Evolutionary conservation across 2,113 vertebrate species (phyloP).

Genomic region (Cepphus grylle): DNA sequence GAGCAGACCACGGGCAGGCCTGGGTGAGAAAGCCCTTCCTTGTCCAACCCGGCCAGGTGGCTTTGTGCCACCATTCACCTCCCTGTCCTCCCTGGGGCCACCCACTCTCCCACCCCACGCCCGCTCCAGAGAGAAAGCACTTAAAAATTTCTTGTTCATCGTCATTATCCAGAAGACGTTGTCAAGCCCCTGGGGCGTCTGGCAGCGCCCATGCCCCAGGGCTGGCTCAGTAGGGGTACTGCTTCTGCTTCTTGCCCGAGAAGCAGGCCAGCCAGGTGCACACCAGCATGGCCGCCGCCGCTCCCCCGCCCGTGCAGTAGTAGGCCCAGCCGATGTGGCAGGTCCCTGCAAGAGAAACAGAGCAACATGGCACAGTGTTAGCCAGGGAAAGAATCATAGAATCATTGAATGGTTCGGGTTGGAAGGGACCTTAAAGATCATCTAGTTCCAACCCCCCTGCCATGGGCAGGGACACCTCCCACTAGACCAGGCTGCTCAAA

Average conservation of each 20-base stretch:
- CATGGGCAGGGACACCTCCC: neutral
- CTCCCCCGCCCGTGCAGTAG: slow-evolving; percentile 91
- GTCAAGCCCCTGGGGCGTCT: neutral
- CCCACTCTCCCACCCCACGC: neutral
- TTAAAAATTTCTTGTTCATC: neutral
- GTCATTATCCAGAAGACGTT: neutral
- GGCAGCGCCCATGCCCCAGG: rapidly evolving
- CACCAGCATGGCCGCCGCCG: slow-evolving; percentile 84
- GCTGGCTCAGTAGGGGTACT: slow-evolving; percentile 87
- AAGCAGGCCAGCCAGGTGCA: slow-evolving; percentile 97
- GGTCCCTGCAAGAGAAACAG: slow-evolving; percentile 76
- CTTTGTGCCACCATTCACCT: neutral
- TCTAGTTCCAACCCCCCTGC: neutral
- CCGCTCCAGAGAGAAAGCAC: neutral
- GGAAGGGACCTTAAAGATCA: neutral
- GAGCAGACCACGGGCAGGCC: neutral
- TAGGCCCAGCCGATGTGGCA: slow-evolving; percentile 97
- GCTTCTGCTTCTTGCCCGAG: slow-evolving; percentile 96
- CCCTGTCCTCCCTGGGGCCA: neutral
- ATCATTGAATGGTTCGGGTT: neutral
- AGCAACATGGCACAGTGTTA: rapidly evolving
- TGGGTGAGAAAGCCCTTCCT: neutral
- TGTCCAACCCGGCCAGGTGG: neutral
- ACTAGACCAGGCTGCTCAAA: neutral
- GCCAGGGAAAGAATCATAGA: rapidly evolving